Percentiles rank a stretch among this genome's conserved stretches.
These are phyloP conservation scores for Liopterus haemorrhoidalis DNA, from an alignment of 2,888 invertebrate species.

Conservation along the genomic window DNA sequence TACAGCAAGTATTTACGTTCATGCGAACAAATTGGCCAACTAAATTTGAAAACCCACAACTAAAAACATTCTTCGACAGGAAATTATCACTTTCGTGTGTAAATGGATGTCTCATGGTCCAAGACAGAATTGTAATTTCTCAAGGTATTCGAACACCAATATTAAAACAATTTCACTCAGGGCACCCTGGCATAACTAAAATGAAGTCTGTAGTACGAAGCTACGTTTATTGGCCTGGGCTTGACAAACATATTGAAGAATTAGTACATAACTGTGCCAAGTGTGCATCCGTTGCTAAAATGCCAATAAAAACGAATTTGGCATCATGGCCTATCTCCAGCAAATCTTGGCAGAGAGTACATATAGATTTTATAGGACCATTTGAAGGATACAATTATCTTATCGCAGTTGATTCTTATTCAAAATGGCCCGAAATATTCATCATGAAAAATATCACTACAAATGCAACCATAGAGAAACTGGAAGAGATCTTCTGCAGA, in stretches of 20 bases:
- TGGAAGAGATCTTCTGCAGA: constrained; percentile 24
- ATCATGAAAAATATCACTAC: constrained; percentile 20
- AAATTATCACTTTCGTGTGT: background rate
- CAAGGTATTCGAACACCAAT: constrained; percentile 16
- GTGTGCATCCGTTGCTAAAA: constrained; percentile 31
- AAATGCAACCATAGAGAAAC: constrained; percentile 17
- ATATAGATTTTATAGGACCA: constrained; percentile 43
- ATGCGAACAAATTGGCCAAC: background rate
- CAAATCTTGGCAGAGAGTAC: constrained; percentile 39
- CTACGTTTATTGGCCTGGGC: constrained; percentile 30
- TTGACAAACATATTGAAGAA: constrained; percentile 30
- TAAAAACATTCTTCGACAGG: background rate
- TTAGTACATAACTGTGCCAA: constrained; percentile 26
- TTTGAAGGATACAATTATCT: constrained; percentile 35
- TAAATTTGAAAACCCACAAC: background rate
- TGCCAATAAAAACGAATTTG: constrained; percentile 29
- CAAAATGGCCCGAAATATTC: constrained; percentile 42
- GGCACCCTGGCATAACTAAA: constrained; percentile 30
- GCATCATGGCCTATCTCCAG: constrained; percentile 30
- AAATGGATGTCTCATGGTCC: constrained; percentile 21
- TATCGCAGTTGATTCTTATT: constrained; percentile 39
- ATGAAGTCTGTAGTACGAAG: constrained; percentile 32
- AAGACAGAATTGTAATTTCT: constrained; percentile 28
- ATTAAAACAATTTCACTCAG: constrained; percentile 28
- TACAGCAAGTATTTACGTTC: background rate